A percentile compares a stretch with the other conserved stretches of the same genome.
Conservation (phyloP, 2,797 vertebrate genomes). For the Melopsittacus undulatus region DNA sequence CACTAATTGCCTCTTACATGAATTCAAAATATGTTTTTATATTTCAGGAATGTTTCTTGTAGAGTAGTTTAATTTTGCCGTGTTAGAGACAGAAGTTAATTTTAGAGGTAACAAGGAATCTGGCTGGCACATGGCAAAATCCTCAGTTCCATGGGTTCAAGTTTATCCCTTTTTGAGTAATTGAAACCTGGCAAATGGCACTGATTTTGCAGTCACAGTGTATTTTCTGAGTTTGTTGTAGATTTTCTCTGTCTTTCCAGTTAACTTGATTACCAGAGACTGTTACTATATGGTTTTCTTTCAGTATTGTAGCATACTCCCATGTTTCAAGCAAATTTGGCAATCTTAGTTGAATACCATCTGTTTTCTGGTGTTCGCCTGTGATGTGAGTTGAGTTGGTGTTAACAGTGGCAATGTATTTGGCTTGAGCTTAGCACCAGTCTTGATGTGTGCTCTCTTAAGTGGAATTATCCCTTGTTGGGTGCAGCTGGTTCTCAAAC, state of each 20-base stretch:
- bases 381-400: background rate
- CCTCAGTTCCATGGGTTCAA: background rate
- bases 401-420: background rate
- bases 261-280: background rate
- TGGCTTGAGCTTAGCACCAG: background rate
- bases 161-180: background rate
- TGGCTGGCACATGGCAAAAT: background rate
- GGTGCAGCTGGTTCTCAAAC: background rate
- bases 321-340: background rate
- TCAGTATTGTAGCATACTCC: background rate
- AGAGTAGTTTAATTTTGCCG: background rate
- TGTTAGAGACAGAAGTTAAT: background rate
- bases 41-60: background rate
- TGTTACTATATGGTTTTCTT: background rate
- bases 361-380: background rate
- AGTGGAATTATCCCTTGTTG: background rate
- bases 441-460: background rate
- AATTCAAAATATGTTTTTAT: background rate
- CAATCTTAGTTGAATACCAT: background rate
- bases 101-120: background rate
- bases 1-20: background rate
- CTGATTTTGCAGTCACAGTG: fast-evolving
- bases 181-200: background rate
- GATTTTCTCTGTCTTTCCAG: background rate
- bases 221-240: background rate